Evolutionary conservation across 1,140 invertebrate genomes (phyloP), one percentile per base, ranked within the genome.

Genomic region (Drosophila athabasca): DNA sequence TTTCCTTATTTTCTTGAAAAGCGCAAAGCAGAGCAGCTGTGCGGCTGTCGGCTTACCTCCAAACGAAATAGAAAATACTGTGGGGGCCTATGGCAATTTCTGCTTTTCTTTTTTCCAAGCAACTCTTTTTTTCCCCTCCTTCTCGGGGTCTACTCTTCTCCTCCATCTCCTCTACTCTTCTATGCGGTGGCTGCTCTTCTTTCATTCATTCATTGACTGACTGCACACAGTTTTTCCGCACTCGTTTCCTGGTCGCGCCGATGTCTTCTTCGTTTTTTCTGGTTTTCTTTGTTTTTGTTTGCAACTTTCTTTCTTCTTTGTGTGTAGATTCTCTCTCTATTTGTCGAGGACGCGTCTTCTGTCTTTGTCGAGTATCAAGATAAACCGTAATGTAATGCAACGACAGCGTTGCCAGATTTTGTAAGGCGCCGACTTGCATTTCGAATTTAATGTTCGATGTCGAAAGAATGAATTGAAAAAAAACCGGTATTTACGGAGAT

Each of bases 1-100:
- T 84, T 80, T 65, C 61, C 77, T 79, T 59, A 70, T 79, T 80
- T 79, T 80, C 76, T 65, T 76, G 35, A 53, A 78, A 76, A 58
- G 35, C 50, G 44, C 52, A 43, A 57, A 35, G 29, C 7, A 57
- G 45, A 65, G 57, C 49, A 65, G 13, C 11, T 39, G 35, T 39
- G 35, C 3, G 35, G 35, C 35, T 39, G 11, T 11, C 11, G 35
- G 35, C 11, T 39, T 53, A 57, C 26, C 66, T 53, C 48, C 51
- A 54, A 79, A 78, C 76, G 79, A 85, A 84, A 84, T 65, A 83
- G 80, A 84, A 84, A 84, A 84, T 85, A 11, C 35, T 39, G 35
- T 39, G 35, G 35, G 11, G 35, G 35, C 35, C 67, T 60, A 69
- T 41, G 67, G 50, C 22, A 44, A 19, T 67, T 49, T 22, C 5